phyloP scores from a whole-genome alignment of 1,140 invertebrate species.

The Cyrtorhinus lividipennis region DNA sequence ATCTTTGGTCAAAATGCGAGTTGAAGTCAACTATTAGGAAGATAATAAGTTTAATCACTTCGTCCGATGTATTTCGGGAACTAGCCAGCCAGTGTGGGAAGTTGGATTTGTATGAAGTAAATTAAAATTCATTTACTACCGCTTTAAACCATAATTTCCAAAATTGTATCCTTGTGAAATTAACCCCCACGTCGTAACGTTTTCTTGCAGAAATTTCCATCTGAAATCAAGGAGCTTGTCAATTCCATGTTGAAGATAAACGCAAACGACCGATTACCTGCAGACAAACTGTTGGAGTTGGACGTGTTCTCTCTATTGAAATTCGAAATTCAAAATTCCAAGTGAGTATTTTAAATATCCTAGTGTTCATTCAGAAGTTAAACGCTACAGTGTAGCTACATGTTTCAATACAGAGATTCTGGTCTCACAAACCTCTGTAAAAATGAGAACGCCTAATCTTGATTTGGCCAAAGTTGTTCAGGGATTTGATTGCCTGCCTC shows the following conservation, averaged over 20 bases:
- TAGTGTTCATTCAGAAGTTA: no score
- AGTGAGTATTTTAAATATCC: no score
- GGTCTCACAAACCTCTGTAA: no score
- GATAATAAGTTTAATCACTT: slow-evolving; percentile 49
- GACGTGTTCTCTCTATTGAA: slow-evolving; percentile 4
- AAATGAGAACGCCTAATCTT: no score
- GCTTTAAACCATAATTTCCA: not conserved
- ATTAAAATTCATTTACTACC: not conserved
- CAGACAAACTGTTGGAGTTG: slow-evolving; percentile 9
- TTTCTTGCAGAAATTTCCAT: not conserved
- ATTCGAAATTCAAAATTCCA: not conserved
- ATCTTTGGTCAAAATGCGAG: slow-evolving; percentile 48
- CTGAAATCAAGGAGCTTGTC: not conserved
- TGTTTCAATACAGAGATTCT: no score
- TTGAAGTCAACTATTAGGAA: slow-evolving; percentile 38
- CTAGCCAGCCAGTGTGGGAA: slow-evolving; percentile 61
- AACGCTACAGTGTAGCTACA: no score
- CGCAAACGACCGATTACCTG: slow-evolving; percentile 12
- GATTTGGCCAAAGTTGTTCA: no score
- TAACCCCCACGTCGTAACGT: not conserved
- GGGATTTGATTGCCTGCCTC: no score
- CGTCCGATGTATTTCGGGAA: slow-evolving; percentile 50
- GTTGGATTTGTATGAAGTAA: slow-evolving; percentile 46
- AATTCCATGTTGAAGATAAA: slow-evolving; percentile 12
- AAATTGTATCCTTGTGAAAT: not conserved